Evolutionary conservation across 2,113 vertebrate genomes (phyloP), one percentile per base, ranked within the genome.

Genomic region (Jacana jacana): DNA sequence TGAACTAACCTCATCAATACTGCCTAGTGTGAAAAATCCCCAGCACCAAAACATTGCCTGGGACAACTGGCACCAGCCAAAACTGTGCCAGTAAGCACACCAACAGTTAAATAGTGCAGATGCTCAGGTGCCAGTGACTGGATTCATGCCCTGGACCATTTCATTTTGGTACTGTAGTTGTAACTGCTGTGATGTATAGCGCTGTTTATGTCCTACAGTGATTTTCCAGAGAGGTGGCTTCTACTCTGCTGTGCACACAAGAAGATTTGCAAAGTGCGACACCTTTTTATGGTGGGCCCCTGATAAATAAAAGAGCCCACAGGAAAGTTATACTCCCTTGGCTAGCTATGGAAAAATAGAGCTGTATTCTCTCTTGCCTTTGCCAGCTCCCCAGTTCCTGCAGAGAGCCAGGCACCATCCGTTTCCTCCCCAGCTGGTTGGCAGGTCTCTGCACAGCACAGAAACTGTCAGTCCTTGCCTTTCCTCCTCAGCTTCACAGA

Each of bases 131-230:
- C 46, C 58, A 66, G 15, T 9, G 31, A 2, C 4, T 40, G 58
- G 86, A 78, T 51, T 42, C 40, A 4, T 46, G 63, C 44, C 66
- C 40, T 86, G 76, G 44, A 31, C 64, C n/a, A 7, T 46, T 86
- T 58, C 51, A 31, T 10, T 60, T 81, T 76, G 39, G 35, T 72
- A 1, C 35, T 66, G 42, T 37, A 28, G 44, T 51, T 70, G 55
- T 54, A 78, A 48, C 13, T 7, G 3, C 31, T 23, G 10, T 60
- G 64, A 60, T 0, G 0, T 19, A 49, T 3, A 58, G 44, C 4
- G 39, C 15, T 76, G 13, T n/a, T 73, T 55, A 40, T 31, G 54
- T 83, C 44, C 69, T 49, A 37, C 7, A 1, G 54, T 44, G 64
- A 58, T 86, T 92, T 81, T 96, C 69, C 51, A 46, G 33, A 46